A percentile compares a stretch with the other conserved stretches of the same genome.
Conservation (phyloP, 2,888 invertebrate genomes). For the Protodeltote pygarga region DNA sequence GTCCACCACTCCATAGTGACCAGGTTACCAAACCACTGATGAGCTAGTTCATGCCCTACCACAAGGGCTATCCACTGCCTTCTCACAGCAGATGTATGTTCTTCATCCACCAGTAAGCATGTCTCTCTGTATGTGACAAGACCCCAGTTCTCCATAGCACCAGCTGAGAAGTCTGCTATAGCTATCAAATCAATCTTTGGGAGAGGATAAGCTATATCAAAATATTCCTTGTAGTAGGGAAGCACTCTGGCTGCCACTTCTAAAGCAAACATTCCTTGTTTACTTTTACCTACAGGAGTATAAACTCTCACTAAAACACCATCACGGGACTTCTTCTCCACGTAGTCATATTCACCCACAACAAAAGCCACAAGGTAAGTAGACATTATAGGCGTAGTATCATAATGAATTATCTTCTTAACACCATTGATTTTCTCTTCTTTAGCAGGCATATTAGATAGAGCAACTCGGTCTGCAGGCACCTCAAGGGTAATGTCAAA, state of each 20-base stretch:
- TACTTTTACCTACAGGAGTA: constrained; percentile 95
- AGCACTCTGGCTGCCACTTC: constrained; percentile 97
- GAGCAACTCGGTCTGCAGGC: constrained; percentile 92
- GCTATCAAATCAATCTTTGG: constrained; percentile 99
- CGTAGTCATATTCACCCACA: constrained; percentile 97
- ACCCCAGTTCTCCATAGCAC: constrained; percentile 99
- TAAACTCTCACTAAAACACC: constrained; percentile 94
- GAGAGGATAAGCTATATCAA: constrained; percentile 97
- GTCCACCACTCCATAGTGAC: constrained; percentile 99
- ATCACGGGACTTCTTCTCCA: constrained; percentile 94
- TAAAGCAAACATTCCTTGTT: constrained; percentile 96
- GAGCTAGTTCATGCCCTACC: constrained; percentile 97
- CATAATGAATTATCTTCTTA: constrained; percentile 89
- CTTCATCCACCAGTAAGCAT: constrained; percentile 95
- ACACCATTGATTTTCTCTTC: constrained; percentile 77
- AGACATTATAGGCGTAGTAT: constrained; percentile 96
- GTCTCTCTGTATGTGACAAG: constrained; percentile 97
- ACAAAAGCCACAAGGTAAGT: constrained; percentile 98
- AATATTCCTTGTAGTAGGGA: constrained; percentile 98
- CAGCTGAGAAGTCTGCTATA: constrained; percentile 97
- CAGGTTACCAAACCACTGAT: constrained; percentile 99
- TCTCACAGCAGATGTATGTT: constrained; percentile 94
- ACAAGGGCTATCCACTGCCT: constrained; percentile 96
- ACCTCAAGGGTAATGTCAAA: constrained; percentile 96
- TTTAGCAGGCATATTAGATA: constrained; percentile 96